Evolutionary conservation across 1,140 invertebrate genomes (phyloP).

Genomic region (Heterodera schachtii): DNA sequence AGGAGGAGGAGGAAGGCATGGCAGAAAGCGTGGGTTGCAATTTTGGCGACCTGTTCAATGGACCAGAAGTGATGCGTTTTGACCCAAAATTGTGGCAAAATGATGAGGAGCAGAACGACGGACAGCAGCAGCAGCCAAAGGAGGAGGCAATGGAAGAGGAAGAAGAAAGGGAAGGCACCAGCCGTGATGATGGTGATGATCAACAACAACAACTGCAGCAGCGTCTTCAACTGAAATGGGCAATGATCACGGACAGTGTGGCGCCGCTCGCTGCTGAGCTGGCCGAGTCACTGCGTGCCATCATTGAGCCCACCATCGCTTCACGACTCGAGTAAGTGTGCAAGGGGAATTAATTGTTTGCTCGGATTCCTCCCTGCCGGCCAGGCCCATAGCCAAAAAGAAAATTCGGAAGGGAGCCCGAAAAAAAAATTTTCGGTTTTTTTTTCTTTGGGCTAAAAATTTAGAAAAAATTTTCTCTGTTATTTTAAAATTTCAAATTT

Average conservation of each 20-base stretch:
- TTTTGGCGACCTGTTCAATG: no score
- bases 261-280: conserved; percentile 80
- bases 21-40: no score
- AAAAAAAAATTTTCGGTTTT: no score
- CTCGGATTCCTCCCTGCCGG: background rate
- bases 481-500: no score
- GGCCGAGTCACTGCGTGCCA: conserved; percentile 86
- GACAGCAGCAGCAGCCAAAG: background rate
- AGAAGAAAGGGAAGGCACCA: background rate
- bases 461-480: no score
- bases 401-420: no score
- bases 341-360: no score
- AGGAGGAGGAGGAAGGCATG: no score
- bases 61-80: no score
- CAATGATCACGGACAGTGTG: conserved; percentile 71
- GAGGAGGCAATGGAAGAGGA: background rate
- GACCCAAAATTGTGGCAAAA: background rate
- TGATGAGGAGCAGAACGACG: background rate
- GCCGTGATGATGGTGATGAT: background rate
- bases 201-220: background rate
- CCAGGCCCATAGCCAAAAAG: background rate
- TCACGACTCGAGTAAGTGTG: conserved; percentile 75
- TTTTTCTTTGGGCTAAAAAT: no score
- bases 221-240: conserved; percentile 66
- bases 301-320: conserved; percentile 90